A percentile compares a stretch with the other conserved stretches of the same genome.
phyloP scores from a whole-genome alignment of 2,113 vertebrate genomes.

The Peromyscus leucopus region DNA sequence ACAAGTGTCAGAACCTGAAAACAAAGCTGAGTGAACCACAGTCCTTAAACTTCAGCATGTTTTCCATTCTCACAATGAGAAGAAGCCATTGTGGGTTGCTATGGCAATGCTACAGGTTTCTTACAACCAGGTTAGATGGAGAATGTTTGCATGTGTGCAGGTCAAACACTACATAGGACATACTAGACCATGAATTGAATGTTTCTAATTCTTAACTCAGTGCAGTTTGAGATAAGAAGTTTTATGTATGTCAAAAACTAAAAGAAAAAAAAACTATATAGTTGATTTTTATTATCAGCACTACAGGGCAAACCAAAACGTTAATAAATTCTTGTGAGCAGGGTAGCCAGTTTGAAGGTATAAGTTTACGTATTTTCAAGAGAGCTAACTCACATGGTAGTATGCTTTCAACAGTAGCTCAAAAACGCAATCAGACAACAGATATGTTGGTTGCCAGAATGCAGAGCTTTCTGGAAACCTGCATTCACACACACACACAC shows the following conservation, averaged over 20 bases:
- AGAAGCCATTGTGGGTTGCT: background rate
- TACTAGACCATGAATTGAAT: background rate
- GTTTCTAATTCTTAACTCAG: background rate
- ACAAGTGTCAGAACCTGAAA: background rate
- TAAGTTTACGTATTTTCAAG: background rate
- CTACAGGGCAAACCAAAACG: background rate
- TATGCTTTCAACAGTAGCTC: background rate
- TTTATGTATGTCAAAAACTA: background rate
- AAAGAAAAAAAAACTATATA: background rate
- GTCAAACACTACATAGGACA: background rate
- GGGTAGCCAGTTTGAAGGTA: background rate
- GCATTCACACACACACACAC: background rate
- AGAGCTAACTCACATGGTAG: background rate
- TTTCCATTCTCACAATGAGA: background rate
- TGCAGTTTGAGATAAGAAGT: background rate
- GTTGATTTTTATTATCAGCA: background rate
- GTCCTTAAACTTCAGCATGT: background rate
- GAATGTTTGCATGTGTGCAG: background rate
- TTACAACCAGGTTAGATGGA: background rate
- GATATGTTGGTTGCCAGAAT: background rate
- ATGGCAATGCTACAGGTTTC: background rate
- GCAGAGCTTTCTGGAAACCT: background rate
- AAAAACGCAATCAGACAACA: conserved; percentile 16
- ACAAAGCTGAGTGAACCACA: background rate
- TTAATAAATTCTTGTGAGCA: background rate